Evolutionary conservation across 2,888 invertebrate species (phyloP).

Genomic region (Orchesellides sinensis): DNA sequence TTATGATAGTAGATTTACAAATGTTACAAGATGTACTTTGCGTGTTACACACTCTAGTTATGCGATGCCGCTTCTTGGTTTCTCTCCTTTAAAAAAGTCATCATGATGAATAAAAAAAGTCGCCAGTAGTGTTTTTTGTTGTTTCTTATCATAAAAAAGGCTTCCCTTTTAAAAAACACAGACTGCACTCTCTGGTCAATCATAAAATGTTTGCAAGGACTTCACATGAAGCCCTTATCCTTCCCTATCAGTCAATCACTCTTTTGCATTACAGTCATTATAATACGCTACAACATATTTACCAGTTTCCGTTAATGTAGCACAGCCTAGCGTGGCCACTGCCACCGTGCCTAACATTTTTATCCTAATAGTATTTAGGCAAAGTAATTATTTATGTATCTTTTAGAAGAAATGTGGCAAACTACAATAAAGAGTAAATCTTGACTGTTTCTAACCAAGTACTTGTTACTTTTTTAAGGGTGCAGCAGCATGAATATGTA

Average conservation of each 20-base stretch:
- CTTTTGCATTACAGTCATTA: neutral
- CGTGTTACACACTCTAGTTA: neutral
- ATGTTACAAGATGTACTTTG: neutral
- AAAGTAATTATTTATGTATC: slow-evolving; percentile 18
- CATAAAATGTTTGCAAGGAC: too few species aligned
- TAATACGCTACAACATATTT: neutral
- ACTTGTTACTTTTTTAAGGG: slow-evolving; percentile 6
- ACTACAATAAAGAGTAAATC: neutral
- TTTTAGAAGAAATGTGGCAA: slow-evolving; percentile 11
- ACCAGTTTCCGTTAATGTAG: slow-evolving; percentile 10
- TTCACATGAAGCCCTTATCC: too few species aligned
- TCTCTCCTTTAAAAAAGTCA: neutral
- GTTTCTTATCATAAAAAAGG: neutral
- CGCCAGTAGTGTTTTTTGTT: neutral
- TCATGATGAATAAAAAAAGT: neutral
- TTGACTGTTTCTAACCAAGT: slow-evolving; percentile 12
- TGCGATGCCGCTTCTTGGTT: neutral
- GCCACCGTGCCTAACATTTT: neutral
- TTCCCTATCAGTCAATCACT: neutral
- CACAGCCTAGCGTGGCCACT: neutral
- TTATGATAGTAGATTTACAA: too few species aligned
- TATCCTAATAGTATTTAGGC: too few species aligned
- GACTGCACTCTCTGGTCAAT: too few species aligned
- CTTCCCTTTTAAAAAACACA: neutral
- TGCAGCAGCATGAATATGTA: neutral